A percentile compares a stretch with the other conserved stretches of the same genome.
phyloP scores from a whole-genome alignment of 30 jellyfish, hydroid and myxozoan genomes.

The Catostylus mosaicus region DNA sequence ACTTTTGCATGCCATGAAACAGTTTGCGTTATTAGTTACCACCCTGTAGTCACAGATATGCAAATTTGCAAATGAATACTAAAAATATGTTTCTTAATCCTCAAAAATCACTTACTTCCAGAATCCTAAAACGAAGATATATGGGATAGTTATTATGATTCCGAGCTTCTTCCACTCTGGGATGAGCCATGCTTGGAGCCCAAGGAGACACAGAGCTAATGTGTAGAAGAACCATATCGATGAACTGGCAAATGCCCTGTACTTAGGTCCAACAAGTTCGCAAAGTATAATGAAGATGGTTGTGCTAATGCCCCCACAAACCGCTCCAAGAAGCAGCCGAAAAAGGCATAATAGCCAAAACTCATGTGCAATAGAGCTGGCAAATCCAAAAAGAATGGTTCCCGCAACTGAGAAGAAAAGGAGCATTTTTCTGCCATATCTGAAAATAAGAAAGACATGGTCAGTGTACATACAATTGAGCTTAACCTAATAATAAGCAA shows the following conservation, averaged over 20 bases:
- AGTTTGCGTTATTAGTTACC: no score
- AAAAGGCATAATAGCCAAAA: conserved; percentile 77
- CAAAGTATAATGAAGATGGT: conserved; percentile 83
- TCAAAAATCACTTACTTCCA: conserved; percentile 65
- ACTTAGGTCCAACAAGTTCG: conserved; percentile 88
- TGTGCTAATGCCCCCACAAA: conserved; percentile 89
- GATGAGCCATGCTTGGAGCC: conserved; percentile 85
- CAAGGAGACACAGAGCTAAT: conserved; percentile 71
- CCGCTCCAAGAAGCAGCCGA: conserved; percentile 80
- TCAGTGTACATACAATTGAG: no score
- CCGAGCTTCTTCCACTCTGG: conserved; percentile 82
- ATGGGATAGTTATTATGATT: conserved; percentile 77
- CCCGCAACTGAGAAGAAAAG: conserved; percentile 73
- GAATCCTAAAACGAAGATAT: conserved; percentile 42
- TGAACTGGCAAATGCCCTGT: conserved; percentile 83
- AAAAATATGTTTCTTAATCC: no score
- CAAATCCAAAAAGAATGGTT: conserved; percentile 70
- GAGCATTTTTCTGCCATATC: conserved; percentile 84
- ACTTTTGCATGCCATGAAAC: no score
- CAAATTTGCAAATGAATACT: no score
- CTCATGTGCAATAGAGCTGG: conserved; percentile 54
- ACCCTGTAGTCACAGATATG: no score
- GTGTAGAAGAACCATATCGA: conserved; percentile 82
- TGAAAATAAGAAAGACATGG: no score
- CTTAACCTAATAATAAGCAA: no score